phyloP scores from a whole-genome alignment of 1,140 invertebrate genomes.

The Hermatobates lingyangjiaoensis region DNA sequence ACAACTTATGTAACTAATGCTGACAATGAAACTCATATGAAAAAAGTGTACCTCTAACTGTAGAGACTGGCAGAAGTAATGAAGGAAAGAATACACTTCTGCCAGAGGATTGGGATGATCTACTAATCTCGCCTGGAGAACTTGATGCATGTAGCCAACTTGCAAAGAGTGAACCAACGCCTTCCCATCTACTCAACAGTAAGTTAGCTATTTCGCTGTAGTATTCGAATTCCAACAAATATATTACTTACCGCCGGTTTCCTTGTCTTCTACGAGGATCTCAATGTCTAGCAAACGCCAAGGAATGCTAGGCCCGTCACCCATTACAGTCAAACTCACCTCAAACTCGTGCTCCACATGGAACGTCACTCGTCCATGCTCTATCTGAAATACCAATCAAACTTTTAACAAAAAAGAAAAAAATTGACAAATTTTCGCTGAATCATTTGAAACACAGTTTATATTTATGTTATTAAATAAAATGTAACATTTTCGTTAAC shows the following conservation, averaged over 20 bases:
- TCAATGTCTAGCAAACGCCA: slow-evolving; percentile 90
- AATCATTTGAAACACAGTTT: no score
- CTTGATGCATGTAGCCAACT: slow-evolving; percentile 78
- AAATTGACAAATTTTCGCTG: no score
- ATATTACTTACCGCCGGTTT: slow-evolving; percentile 58
- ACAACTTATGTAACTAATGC: background rate
- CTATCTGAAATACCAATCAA: slow-evolving; percentile 39
- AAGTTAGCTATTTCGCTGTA: no score
- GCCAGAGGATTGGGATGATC: slow-evolving; percentile 52
- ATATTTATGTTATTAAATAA: no score
- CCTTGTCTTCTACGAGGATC: slow-evolving; percentile 87
- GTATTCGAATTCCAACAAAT: no score
- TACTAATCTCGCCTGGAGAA: slow-evolving; percentile 69
- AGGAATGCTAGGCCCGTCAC: slow-evolving; percentile 74
- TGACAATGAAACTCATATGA: no score
- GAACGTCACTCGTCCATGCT: slow-evolving; percentile 84
- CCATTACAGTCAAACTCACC: slow-evolving; percentile 89
- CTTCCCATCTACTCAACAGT: slow-evolving; percentile 90
- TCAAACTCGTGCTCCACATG: slow-evolving; percentile 91
- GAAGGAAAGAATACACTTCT: slow-evolving; percentile 73
- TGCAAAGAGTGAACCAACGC: slow-evolving; percentile 81
- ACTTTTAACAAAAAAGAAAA: no score
- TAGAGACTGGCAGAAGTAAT: slow-evolving; percentile 86
- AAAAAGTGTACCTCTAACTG: slow-evolving; percentile 64
- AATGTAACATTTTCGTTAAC: no score